Evolutionary conservation across 2,113 vertebrate genomes (phyloP).

Genomic region (Rhipidura dahli): DNA sequence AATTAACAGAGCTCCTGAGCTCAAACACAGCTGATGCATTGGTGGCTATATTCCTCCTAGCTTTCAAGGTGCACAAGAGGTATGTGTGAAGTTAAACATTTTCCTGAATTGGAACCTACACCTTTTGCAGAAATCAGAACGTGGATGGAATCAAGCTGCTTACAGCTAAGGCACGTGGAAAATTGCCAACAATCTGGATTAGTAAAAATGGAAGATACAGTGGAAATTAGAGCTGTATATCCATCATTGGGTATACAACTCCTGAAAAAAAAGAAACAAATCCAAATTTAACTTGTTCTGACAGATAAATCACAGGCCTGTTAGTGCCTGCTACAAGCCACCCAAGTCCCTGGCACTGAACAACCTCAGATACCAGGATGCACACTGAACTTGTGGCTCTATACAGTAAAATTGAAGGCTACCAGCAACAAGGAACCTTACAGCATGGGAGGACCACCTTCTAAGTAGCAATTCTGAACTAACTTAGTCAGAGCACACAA

Average conservation of each 20-base stretch:
- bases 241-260: neutral
- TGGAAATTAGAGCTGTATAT: neutral
- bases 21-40: neutral
- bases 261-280: neutral
- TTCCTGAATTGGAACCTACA: neutral
- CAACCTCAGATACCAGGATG: too few relatives aligned
- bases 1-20: neutral
- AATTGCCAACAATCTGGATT: neutral
- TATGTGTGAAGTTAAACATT: neutral
- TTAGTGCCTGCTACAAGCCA: neutral
- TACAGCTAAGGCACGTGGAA: neutral
- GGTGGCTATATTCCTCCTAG: neutral
- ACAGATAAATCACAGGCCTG: neutral
- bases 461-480: neutral
- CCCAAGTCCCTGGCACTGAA: neutral
- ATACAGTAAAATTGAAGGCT: neutral
- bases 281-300: neutral
- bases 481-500: neutral
- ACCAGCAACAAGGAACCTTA: neutral
- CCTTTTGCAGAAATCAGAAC: neutral
- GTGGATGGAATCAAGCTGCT: neutral
- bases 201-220: neutral
- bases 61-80: neutral
- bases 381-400: neutral
- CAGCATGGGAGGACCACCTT: neutral